phyloP scores from a whole-genome alignment of 2,113 vertebrate genomes.

The Brevimyrus niger region DNA sequence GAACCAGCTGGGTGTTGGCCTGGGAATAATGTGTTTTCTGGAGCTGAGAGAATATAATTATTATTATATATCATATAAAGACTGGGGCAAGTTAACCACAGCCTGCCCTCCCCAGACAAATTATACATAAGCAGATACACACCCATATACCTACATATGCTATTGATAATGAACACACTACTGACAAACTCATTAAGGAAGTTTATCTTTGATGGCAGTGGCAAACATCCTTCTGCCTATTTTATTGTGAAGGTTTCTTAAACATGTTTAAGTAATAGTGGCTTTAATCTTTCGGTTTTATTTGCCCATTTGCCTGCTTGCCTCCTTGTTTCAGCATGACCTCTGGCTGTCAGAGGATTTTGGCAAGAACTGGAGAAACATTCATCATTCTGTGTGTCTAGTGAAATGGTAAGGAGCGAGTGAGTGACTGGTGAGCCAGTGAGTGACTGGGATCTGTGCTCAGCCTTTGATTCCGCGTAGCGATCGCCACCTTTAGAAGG shows the following conservation, averaged over 20 bases:
- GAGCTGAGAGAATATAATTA: not conserved
- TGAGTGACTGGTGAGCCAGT: not conserved
- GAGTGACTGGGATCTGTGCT: not conserved
- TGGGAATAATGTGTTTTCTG: not conserved
- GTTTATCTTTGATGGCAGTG: not conserved
- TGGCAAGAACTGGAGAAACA: conserved; percentile 71
- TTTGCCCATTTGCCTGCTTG: not conserved
- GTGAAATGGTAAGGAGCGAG: conserved; percentile 76
- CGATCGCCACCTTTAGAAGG: not conserved
- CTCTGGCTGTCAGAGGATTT: conserved; percentile 84
- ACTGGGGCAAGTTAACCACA: not conserved
- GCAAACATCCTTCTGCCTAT: not conserved
- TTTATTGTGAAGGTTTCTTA: not conserved
- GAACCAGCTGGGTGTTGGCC: not conserved
- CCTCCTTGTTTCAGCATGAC: conserved; percentile 61
- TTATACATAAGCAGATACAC: not conserved
- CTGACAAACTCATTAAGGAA: not conserved
- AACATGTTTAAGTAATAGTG: not conserved
- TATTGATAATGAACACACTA: not conserved
- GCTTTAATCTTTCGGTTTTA: not conserved
- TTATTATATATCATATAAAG: not conserved
- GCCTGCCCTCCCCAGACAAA: not conserved
- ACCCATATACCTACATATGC: not conserved
- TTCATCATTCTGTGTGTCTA: conserved; percentile 75
- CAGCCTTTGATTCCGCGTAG: not conserved